These are phyloP conservation scores for Ariolimax columbianus DNA, from an alignment of 2,888 invertebrate genomes.

Conservation along the genomic window DNA sequence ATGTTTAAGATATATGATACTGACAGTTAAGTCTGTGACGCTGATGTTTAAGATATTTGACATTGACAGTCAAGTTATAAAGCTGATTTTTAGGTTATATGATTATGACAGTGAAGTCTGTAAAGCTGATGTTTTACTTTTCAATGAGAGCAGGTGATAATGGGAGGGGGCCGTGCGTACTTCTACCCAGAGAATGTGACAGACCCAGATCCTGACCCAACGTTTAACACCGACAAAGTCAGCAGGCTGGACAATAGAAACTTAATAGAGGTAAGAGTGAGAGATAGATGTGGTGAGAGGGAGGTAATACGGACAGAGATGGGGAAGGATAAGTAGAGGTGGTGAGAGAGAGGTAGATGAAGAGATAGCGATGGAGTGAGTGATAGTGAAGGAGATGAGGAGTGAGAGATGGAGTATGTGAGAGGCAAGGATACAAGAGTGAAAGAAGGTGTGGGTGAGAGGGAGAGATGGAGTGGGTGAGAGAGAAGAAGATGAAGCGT, in stretches of 20 bases:
- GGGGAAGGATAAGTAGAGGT: not conserved
- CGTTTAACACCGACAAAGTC: constrained; percentile 9
- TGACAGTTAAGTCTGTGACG: too few relatives aligned
- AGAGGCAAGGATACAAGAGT: not conserved
- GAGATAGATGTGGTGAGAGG: not conserved
- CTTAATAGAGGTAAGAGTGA: constrained; percentile 14
- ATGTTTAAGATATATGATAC: too few relatives aligned
- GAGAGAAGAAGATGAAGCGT: too few relatives aligned
- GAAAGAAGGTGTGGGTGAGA: too few relatives aligned
- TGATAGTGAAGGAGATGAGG: not conserved
- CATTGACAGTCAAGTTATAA: too few relatives aligned
- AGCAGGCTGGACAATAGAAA: constrained; percentile 22
- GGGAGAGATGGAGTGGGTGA: too few relatives aligned
- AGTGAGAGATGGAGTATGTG: not conserved
- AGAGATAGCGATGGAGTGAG: not conserved
- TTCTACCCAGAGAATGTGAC: constrained; percentile 61
- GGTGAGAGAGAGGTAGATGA: not conserved
- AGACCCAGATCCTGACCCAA: constrained; percentile 59
- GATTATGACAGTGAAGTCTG: too few relatives aligned
- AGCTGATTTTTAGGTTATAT: too few relatives aligned
- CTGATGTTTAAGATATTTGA: too few relatives aligned
- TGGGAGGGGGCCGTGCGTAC: constrained; percentile 57
- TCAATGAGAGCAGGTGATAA: too few relatives aligned
- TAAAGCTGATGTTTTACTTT: too few relatives aligned
- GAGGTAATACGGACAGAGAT: not conserved